Evolutionary conservation across 2,797 vertebrate genomes (phyloP), one percentile per base, ranked within the genome.

Genomic region (Ctenopoma multispine): DNA sequence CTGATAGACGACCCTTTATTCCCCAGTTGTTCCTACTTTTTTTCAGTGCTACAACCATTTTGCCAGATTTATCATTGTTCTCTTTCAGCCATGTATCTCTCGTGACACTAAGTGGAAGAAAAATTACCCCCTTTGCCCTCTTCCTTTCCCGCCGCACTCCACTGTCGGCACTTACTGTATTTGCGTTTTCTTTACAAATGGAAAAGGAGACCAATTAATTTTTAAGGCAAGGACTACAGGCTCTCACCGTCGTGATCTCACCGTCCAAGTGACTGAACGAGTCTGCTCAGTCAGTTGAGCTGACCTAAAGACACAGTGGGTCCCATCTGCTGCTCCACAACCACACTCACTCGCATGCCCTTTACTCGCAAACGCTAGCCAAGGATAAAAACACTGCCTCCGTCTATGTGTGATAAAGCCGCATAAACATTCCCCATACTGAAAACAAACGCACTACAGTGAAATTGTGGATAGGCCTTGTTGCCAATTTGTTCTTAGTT

Each of bases 121-220:
- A 90, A 87, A 90, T 80, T 34, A 83, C 80, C 72, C 75, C 51
- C 24, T 43, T 65, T 46, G 54, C 58, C 64, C 75, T 54, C 59
- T 68, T 79, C 61, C 23, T 38, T 47, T 43, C 18, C 71, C 67
- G 53, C 74, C 55, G 54, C 36, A n/a, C 55, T 73, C 53, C 20
- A 21, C 43, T n/a, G 15, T 47, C 44, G 6, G 18, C 46, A 20
- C 46, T 21, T 20, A 47, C n/a, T 63, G 75, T 84, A 75, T 80
- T 79, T 81, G 38, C 41, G 1, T 74, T 72, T 70, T 69, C 69
- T 66, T 27, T 46, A 31, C 24, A 73, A 77, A 63, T 53, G 40
- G 61, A 70, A 87, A 84, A 81, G 50, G 24, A 80, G 82, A 83
- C 56, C 79, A 89, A 90, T 91, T 92, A 73, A 88, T 83, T 90